These are phyloP conservation scores for Vanessa atalanta DNA, from an alignment of 1,140 invertebrate species.

Conservation along the genomic window DNA sequence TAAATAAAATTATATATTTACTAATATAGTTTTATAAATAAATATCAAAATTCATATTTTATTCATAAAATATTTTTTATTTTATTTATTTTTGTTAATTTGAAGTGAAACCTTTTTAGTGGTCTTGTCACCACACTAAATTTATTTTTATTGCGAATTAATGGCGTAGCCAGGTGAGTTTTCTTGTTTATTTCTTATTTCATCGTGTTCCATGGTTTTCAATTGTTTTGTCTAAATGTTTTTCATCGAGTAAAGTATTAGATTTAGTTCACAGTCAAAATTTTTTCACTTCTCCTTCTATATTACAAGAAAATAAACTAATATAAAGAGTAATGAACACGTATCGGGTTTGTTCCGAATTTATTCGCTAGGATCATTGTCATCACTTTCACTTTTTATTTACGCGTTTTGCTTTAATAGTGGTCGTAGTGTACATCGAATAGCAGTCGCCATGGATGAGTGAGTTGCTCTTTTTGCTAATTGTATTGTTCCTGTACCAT, in stretches of 20 bases:
- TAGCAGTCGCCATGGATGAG: constrained; percentile 74
- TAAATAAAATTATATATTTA: neutral
- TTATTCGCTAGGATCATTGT: constrained; percentile 78
- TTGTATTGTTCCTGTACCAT: constrained; percentile 57
- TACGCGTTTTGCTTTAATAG: constrained; percentile 68
- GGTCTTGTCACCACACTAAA: constrained; percentile 43
- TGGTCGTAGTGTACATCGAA: constrained; percentile 65
- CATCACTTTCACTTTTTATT: constrained; percentile 80
- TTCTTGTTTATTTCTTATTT: constrained; percentile 80
- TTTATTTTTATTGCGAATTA: constrained; percentile 81
- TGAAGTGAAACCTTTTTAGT: constrained; percentile 22
- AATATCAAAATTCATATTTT: neutral
- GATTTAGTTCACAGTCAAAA: constrained; percentile 75
- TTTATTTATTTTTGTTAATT: neutral
- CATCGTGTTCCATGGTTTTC: constrained; percentile 75
- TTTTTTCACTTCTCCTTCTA: constrained; percentile 71
- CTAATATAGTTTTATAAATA: neutral
- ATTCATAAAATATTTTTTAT: neutral
- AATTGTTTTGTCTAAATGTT: constrained; percentile 78
- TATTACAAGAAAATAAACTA: constrained; percentile 69
- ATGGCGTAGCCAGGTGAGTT: constrained; percentile 80
- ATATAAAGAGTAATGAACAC: constrained; percentile 79
- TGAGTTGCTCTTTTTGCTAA: constrained; percentile 66
- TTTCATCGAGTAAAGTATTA: constrained; percentile 74
- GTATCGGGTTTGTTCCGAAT: constrained; percentile 80